A percentile compares a stretch with the other conserved stretches of the same genome.
phyloP scores from a whole-genome alignment of 2,113 vertebrate species.

The Formicarius rufipectus region DNA sequence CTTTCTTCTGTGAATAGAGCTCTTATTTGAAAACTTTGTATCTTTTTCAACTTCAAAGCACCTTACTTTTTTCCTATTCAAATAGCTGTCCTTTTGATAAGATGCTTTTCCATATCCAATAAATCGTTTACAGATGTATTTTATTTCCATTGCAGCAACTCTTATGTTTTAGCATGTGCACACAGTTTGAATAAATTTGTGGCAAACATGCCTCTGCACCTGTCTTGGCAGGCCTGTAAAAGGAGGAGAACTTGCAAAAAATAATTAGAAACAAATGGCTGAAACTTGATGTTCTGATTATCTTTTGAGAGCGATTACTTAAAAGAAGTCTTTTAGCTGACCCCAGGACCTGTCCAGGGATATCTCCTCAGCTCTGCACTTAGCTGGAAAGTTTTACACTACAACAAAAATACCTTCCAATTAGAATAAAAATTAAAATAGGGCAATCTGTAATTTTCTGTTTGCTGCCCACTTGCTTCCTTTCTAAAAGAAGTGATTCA shows the following conservation, averaged over 20 bases:
- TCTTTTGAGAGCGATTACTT: not conserved
- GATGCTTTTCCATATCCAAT: not conserved
- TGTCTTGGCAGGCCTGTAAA: not conserved
- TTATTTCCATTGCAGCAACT: not conserved
- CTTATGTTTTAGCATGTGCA: not conserved
- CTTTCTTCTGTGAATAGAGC: too few species aligned
- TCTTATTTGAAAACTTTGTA: not conserved
- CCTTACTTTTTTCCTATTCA: not conserved
- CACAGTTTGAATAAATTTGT: not conserved
- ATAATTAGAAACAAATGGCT: not conserved
- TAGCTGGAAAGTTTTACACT: not conserved
- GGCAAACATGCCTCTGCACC: rapidly evolving
- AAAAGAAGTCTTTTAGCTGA: not conserved
- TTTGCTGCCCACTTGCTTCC: not conserved
- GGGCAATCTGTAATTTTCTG: not conserved
- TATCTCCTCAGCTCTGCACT: not conserved
- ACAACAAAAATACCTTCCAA: not conserved
- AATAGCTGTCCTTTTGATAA: not conserved
- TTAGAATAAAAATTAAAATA: not conserved
- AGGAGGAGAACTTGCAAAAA: not conserved
- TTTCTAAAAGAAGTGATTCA: not conserved
- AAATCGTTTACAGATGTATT: not conserved
- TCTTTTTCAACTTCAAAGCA: not conserved
- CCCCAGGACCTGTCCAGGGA: not conserved
- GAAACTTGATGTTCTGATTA: not conserved